Conservation (phyloP, 1,140 invertebrate genomes). For the Episyrphus balteatus region DNA sequence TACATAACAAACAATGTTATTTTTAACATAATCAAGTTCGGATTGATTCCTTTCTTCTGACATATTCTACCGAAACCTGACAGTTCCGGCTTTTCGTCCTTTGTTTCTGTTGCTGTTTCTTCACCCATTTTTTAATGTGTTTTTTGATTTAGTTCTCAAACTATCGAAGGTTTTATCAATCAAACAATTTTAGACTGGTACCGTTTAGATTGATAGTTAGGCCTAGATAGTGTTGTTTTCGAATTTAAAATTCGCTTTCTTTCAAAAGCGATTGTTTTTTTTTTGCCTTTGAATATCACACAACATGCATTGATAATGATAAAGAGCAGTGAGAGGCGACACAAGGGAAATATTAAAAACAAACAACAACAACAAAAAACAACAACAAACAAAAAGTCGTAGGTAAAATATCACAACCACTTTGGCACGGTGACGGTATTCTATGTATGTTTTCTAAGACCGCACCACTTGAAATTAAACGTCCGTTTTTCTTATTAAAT, state of each 20-base stretch:
- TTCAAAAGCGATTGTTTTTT: background rate
- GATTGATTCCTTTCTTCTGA: conserved; percentile 45
- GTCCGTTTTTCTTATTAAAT: conserved; percentile 32
- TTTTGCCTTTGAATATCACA: background rate
- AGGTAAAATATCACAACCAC: background rate
- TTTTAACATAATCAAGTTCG: conserved; percentile 65
- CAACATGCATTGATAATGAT: conserved; percentile 8
- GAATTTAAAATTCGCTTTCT: background rate
- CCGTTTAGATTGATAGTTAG: conserved; percentile 29
- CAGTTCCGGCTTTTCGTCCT: conserved; percentile 22
- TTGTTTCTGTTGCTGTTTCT: conserved; percentile 8
- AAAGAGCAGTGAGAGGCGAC: background rate
- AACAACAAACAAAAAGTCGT: conserved; percentile 4
- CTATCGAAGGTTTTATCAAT: background rate
- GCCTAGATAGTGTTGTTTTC: conserved; percentile 16
- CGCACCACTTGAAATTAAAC: conserved; percentile 25
- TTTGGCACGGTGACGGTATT: too few species aligned
- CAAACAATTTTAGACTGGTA: background rate
- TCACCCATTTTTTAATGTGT: background rate
- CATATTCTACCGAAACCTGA: conserved; percentile 31
- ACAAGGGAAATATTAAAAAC: conserved; percentile 8
- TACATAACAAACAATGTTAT: conserved; percentile 69
- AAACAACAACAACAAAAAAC: background rate
- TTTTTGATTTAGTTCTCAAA: background rate
- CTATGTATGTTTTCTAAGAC: background rate